phyloP scores from a whole-genome alignment of 2,888 invertebrate genomes.

The Fabriciana adippe region DNA sequence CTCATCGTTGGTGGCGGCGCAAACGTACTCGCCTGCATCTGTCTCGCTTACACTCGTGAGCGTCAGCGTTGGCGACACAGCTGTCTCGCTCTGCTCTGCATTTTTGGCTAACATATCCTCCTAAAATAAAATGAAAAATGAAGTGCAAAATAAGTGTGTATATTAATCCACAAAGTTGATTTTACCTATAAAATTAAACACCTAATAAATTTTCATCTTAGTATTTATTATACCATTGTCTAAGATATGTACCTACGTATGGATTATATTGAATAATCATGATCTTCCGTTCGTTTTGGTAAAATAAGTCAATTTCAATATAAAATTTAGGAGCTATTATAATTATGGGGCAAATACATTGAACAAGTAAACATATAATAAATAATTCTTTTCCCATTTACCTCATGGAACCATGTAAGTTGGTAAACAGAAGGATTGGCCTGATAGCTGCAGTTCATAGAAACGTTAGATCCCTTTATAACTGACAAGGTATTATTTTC shows the following conservation, averaged over 20 bases:
- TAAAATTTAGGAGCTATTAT: too few relatives aligned
- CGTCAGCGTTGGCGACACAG: slow-evolving; percentile 54
- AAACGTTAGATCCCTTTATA: slow-evolving; percentile 61
- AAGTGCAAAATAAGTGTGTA: background rate
- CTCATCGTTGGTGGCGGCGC: slow-evolving; percentile 65
- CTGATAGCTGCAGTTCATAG: slow-evolving; percentile 62
- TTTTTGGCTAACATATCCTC: slow-evolving; percentile 54
- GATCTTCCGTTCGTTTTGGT: too few relatives aligned
- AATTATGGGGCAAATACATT: background rate
- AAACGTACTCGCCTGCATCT: slow-evolving; percentile 68
- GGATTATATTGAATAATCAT: too few relatives aligned
- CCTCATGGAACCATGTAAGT: slow-evolving; percentile 69
- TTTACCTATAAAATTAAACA: too few relatives aligned
- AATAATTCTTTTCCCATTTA: slow-evolving; percentile 40
- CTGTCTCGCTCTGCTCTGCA: slow-evolving; percentile 46
- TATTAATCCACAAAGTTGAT: background rate
- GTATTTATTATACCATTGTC: too few relatives aligned
- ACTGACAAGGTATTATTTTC: slow-evolving; percentile 59
- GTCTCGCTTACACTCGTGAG: slow-evolving; percentile 54
- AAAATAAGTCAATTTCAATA: too few relatives aligned
- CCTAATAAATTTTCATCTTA: too few relatives aligned
- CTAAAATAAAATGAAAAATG: slow-evolving; percentile 42
- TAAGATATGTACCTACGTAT: too few relatives aligned
- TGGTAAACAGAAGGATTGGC: slow-evolving; percentile 68
- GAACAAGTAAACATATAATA: background rate